A percentile compares a stretch with the other conserved stretches of the same genome.
Evolutionary conservation across 2,797 vertebrate species (phyloP).

Genomic region (Cryptoblepharus egeriae): DNA sequence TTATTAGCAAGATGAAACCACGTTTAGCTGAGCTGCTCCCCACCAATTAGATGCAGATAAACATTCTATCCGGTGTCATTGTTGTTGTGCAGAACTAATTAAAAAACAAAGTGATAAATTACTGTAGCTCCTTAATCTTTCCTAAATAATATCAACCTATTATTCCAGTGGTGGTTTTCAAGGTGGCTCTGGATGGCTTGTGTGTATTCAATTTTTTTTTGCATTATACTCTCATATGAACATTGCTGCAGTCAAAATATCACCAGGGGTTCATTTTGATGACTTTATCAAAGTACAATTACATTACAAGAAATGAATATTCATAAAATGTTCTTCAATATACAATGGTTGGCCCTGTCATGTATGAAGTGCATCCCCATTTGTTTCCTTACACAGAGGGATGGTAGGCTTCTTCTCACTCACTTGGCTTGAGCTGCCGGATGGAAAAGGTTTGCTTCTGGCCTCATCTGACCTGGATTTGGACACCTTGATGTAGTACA

Average conservation of each 20-base stretch:
- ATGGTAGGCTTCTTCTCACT: too few species aligned
- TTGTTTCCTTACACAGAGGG: too few species aligned
- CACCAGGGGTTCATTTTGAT: neutral
- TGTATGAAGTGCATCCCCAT: too few species aligned
- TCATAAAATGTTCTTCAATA: neutral
- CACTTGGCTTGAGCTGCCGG: too few species aligned
- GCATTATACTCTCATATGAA: slow-evolving; percentile 10
- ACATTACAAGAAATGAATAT: slow-evolving; percentile 6
- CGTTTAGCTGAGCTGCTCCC: slow-evolving; percentile 37
- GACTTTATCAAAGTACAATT: slow-evolving; percentile 3
- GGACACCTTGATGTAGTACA: too few species aligned
- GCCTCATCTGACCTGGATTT: too few species aligned
- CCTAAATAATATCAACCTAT: slow-evolving; percentile 22
- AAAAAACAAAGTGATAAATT: slow-evolving; percentile 40
- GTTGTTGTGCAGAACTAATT: slow-evolving; percentile 42
- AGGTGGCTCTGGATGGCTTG: slow-evolving; percentile 25
- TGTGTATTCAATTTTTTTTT: slow-evolving; percentile 14
- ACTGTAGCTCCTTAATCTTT: slow-evolving; percentile 27
- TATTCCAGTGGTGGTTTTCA: slow-evolving; percentile 9
- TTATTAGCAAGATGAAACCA: slow-evolving; percentile 18
- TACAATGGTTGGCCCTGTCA: neutral
- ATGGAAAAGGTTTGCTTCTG: too few species aligned
- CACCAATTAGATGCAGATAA: slow-evolving; percentile 30
- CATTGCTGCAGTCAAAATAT: neutral
- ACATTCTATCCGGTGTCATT: slow-evolving; percentile 18